These are phyloP conservation scores for Enteromius treurensis DNA, from an alignment of 2,797 vertebrate species.

Conservation along the genomic window DNA sequence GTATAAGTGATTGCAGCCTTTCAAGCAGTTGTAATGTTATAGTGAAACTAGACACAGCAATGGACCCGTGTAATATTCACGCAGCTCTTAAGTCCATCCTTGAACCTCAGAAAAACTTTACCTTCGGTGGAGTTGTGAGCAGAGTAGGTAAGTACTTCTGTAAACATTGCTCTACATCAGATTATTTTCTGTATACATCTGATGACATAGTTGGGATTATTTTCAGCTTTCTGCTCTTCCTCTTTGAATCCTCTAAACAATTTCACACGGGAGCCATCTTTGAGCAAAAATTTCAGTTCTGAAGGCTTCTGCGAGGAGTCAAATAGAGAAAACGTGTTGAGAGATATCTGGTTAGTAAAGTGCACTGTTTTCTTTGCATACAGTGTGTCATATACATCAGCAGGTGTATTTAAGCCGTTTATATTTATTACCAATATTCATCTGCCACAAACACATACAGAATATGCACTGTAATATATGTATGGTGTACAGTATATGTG, in stretches of 20 bases:
- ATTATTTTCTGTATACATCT: background rate
- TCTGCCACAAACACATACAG: background rate
- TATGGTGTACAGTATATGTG: background rate
- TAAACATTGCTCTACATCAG: background rate
- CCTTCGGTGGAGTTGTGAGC: conserved; percentile 53
- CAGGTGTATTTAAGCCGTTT: no score
- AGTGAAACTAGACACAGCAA: conserved; percentile 48
- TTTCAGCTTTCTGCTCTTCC: conserved; percentile 28
- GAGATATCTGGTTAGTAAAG: conserved; percentile 48
- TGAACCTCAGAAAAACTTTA: background rate
- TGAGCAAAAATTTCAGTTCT: background rate
- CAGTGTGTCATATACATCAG: background rate
- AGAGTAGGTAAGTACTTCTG: conserved; percentile 66
- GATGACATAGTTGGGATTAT: background rate
- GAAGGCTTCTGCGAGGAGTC: background rate
- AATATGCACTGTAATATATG: background rate
- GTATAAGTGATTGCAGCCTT: background rate
- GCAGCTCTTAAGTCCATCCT: conserved; percentile 49
- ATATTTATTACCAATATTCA: background rate
- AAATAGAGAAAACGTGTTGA: background rate
- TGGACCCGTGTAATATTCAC: conserved; percentile 61
- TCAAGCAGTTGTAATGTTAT: conserved; percentile 32
- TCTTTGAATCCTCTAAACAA: background rate
- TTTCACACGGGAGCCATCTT: background rate
- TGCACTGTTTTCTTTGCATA: background rate